Conservation (phyloP, 2,113 vertebrate species). For the human (Homo sapiens) region DNA sequence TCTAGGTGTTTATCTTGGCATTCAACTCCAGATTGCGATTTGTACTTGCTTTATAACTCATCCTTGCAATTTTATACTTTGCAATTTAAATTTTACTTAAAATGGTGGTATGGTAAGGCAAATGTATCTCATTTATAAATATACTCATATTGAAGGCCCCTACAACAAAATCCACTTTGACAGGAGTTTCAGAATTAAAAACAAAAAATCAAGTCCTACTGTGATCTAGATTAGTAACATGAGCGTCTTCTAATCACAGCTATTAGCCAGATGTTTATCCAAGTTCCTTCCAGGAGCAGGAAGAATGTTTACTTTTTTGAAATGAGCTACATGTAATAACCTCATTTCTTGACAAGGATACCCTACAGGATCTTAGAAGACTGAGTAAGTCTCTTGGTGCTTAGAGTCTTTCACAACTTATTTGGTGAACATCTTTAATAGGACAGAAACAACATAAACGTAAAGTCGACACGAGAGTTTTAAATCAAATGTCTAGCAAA, state of each 20-base stretch:
- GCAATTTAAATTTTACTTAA: neutral
- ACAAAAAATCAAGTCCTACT: neutral
- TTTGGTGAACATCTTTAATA: neutral
- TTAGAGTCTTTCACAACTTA: neutral
- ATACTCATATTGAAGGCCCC: rapidly evolving
- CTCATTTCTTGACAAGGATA: neutral
- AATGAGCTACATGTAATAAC: neutral
- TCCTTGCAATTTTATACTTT: neutral
- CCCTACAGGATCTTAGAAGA: rapidly evolving
- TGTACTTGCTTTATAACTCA: neutral
- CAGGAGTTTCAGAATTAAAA: neutral
- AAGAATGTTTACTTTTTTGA: neutral
- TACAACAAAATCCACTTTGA: neutral
- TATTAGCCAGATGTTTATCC: neutral
- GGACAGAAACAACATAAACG: neutral
- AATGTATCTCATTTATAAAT: neutral
- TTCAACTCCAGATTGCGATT: neutral
- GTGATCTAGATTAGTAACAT: neutral
- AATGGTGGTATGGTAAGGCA: neutral
- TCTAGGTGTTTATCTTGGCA: neutral
- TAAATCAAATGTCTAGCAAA: conserved; percentile 21
- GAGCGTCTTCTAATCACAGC: neutral
- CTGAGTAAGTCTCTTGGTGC: neutral
- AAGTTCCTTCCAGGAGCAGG: neutral
- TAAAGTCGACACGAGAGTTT: neutral